Conservation (phyloP, 2,113 vertebrate genomes). For the Narcine bancroftii region DNA sequence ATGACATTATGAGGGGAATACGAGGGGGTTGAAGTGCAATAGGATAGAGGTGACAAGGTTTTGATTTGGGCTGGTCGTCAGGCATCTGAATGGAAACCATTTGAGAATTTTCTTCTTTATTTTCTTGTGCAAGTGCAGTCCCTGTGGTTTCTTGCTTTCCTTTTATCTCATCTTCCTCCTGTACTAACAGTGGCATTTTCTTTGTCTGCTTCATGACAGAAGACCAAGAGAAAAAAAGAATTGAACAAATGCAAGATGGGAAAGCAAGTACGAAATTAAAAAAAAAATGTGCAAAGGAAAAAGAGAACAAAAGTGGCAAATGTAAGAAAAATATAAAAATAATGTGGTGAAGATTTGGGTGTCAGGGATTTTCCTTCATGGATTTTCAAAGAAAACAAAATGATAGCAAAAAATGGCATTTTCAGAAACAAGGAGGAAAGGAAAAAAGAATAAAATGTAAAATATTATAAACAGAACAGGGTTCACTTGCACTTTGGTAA, state of each 20-base stretch:
- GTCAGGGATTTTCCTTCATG: constrained; percentile 40
- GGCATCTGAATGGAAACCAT: constrained; percentile 74
- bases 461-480: constrained; percentile 56
- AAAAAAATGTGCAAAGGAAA: constrained; percentile 46
- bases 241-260: constrained; percentile 78
- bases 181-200: constrained; percentile 66
- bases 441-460: constrained; percentile 68
- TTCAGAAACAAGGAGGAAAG: constrained; percentile 51
- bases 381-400: constrained; percentile 15
- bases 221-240: constrained; percentile 87
- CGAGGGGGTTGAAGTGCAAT: constrained; percentile 60
- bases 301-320: constrained; percentile 48
- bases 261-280: constrained; percentile 40
- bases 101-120: constrained; percentile 53
- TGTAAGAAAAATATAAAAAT: constrained; percentile 51
- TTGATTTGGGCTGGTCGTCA: constrained; percentile 63
- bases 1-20: constrained; percentile 73
- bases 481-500: constrained; percentile 62
- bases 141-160: constrained; percentile 62
- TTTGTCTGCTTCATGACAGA: constrained; percentile 73
- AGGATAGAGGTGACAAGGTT: constrained; percentile 62
- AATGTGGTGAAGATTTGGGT: constrained; percentile 38
- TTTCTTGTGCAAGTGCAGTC: constrained; percentile 56
- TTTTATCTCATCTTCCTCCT: constrained; percentile 74
- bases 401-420: constrained; percentile 10